Base-by-base conservation (phyloP, 1,140 invertebrate species). In the Doryteuthis pealeii region DNA sequence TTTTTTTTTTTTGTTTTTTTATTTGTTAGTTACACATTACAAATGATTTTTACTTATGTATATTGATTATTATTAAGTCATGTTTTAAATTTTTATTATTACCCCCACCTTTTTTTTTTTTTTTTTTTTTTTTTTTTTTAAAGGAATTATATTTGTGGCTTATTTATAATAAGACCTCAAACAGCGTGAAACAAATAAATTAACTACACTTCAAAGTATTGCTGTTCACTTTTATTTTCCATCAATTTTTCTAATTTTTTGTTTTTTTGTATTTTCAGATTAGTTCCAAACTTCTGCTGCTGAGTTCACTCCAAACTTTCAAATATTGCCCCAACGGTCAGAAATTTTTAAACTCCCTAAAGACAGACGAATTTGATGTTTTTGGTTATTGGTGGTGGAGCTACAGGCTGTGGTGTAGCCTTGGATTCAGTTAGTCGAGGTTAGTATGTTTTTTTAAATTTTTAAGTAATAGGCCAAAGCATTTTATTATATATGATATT, bases 301-400 rank as follows among this genome's bases (percentile, higher is more conserved):
- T 66, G 68, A 32, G 32, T 35, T 30, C 5, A 31, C 22, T n/a
- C 68, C 30, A 76, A 80, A 71, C 67, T 74, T 32, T 76, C 72
- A 62, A 28, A 82, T 81, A 14, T 71, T 88, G 65, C 95, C 95
- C 1, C 90, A 92, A 1, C 89, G 97, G 78, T 90, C 91, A 6
- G 92, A 96, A 8, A 95, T n/a, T 98, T 84, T 88, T 98, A 1
- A 91, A 93, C 72, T 91, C 91, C 1, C 89, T 99, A 18, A 91
- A 95, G 87, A 92, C 92, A 22, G 91, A 92, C 62, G 85, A 90
- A 74, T 98, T 94, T 87, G 98, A 99, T 89, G 91, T n/a, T 99
- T 31, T 90, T 99, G 1, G 94, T 99, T 70, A 93, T 99, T 84
- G 98, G 98, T 14, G 87, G 87, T 18, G 87, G 87, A 40, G 86